Conservation (phyloP, 2,113 vertebrate genomes). For the Bos javanicus region DNA sequence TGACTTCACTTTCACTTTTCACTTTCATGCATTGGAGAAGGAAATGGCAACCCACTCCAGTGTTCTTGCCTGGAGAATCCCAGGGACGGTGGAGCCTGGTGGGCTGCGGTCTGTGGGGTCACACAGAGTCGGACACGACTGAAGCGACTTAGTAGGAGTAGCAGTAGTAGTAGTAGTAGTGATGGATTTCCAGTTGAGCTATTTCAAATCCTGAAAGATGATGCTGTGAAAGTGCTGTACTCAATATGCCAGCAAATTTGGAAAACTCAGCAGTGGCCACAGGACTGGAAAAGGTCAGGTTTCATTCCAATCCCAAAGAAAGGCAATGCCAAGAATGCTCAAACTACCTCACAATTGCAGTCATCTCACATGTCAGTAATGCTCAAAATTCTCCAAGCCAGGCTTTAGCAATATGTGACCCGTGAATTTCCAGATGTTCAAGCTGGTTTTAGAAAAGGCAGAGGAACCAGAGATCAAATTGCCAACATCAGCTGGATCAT, state of each 20-base stretch:
- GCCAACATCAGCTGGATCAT: accelerated
- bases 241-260: background rate
- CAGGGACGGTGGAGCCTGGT: too few relatives aligned
- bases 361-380: background rate
- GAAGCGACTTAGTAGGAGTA: too few relatives aligned
- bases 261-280: background rate
- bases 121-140: too few relatives aligned
- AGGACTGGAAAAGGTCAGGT: background rate
- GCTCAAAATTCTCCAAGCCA: background rate
- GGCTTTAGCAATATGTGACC: background rate
- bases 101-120: too few relatives aligned
- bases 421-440: background rate
- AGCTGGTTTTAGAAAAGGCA: background rate
- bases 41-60: too few relatives aligned
- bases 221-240: background rate
- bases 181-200: background rate
- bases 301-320: background rate
- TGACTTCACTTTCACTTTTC: too few relatives aligned
- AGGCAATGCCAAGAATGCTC: background rate
- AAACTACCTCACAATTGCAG: accelerated
- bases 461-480: background rate
- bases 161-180: too few relatives aligned
- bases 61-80: too few relatives aligned
- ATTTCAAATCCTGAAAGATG: background rate
- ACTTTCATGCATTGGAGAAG: too few relatives aligned